Evolutionary conservation across 1,140 invertebrate species (phyloP).

Genomic region (Trinorchestia longiramus): DNA sequence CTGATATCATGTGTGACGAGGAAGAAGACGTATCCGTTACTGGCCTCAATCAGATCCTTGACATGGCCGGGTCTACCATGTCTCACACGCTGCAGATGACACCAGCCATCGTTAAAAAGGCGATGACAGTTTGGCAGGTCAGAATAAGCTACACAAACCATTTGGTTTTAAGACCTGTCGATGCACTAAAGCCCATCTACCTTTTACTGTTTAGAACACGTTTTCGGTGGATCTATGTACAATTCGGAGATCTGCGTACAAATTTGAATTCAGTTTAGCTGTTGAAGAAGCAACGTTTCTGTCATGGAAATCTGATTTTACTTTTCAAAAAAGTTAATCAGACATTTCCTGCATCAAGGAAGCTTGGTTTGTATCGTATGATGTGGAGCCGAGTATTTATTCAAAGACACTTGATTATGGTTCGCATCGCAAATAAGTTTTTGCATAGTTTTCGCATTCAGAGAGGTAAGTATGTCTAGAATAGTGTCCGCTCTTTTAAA

Average conservation of each 20-base stretch:
- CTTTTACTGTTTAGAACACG: no score
- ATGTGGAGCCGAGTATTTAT: neutral
- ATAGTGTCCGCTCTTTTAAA: neutral
- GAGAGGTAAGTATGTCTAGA: neutral
- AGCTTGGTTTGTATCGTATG: neutral
- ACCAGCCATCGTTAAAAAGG: constrained; percentile 69
- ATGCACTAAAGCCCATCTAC: neutral
- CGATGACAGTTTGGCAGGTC: constrained; percentile 66
- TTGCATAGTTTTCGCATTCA: neutral
- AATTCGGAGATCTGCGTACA: no score
- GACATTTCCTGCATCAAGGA: neutral
- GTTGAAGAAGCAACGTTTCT: neutral
- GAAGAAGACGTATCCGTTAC: constrained; percentile 68
- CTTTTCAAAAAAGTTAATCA: neutral
- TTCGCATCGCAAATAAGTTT: neutral
- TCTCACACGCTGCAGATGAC: constrained; percentile 69
- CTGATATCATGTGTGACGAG: constrained; percentile 65
- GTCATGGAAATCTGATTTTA: neutral
- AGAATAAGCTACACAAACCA: neutral
- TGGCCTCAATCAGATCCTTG: constrained; percentile 70
- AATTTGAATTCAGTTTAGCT: neutral
- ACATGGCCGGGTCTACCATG: constrained; percentile 68
- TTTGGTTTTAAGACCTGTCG: neutral
- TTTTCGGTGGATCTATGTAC: no score
- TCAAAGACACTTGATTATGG: neutral